Conservation (phyloP, 35 echinoderm and acorn worm genomes). For the Nesometra sesokonis region DNA sequence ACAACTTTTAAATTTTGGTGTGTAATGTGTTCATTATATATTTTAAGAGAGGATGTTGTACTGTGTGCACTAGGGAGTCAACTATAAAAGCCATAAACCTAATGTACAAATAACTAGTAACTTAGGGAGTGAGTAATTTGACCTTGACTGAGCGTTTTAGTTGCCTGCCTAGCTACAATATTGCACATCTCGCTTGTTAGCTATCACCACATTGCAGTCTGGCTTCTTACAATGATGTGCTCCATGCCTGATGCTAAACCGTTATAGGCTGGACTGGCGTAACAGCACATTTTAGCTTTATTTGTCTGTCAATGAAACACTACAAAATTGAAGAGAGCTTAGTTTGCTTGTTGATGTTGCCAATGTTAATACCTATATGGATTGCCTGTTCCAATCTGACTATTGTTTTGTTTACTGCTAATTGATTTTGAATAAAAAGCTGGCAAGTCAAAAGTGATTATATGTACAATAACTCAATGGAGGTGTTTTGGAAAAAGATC, state of each 20-base stretch:
- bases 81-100: too few species aligned
- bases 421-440: background rate
- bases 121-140: background rate
- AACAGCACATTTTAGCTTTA: background rate
- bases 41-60: too few species aligned
- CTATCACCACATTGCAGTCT: background rate
- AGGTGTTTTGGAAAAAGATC: constrained; percentile 97
- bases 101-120: background rate
- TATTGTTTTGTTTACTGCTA: background rate
- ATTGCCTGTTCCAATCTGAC: background rate
- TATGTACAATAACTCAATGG: constrained; percentile 35
- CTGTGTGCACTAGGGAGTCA: background rate
- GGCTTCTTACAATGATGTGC: background rate
- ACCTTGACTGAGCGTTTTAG: background rate
- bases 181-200: background rate
- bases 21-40: background rate
- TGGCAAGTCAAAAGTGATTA: background rate
- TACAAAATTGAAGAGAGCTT: background rate
- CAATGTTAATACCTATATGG: background rate
- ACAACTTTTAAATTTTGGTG: background rate
- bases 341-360: background rate
- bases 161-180: background rate
- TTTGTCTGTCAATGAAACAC: background rate
- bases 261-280: background rate
- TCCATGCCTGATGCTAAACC: background rate